Conservation (phyloP, 1,140 invertebrate genomes). For the Linepithema humile region DNA sequence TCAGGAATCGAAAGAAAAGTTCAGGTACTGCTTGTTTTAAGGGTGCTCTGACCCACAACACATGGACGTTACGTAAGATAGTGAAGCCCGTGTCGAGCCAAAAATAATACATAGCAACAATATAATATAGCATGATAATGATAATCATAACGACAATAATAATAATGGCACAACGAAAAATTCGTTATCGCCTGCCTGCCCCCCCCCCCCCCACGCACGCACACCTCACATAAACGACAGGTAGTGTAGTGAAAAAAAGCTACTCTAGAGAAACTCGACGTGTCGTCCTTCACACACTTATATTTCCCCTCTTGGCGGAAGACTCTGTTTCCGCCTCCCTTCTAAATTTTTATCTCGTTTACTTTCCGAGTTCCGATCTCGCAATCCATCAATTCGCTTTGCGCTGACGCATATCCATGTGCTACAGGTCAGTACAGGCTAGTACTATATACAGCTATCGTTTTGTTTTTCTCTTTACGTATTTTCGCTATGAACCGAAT, state of each 20-base stretch:
- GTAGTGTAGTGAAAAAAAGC: slow-evolving; percentile 62
- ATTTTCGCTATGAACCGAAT: background rate
- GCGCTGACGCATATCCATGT: slow-evolving; percentile 82
- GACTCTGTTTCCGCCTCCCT: slow-evolving; percentile 55
- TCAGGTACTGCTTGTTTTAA: slow-evolving; percentile 60
- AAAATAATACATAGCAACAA: slow-evolving; percentile 61
- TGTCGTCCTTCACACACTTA: slow-evolving; percentile 62
- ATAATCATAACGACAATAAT: slow-evolving; percentile 49
- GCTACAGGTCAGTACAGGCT: slow-evolving; percentile 85
- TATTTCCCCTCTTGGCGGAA: slow-evolving; percentile 35
- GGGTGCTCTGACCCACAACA: slow-evolving; percentile 85
- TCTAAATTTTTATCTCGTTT: slow-evolving; percentile 56
- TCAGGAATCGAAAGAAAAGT: slow-evolving; percentile 58
- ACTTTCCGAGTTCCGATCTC: slow-evolving; percentile 63
- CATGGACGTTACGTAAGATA: slow-evolving; percentile 82
- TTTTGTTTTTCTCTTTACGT: slow-evolving; percentile 38
- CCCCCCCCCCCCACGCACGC: slow-evolving; percentile 79
- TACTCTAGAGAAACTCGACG: slow-evolving; percentile 71
- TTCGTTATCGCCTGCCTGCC: slow-evolving; percentile 70
- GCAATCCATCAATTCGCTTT: slow-evolving; percentile 74
- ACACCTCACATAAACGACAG: slow-evolving; percentile 75
- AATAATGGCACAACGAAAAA: slow-evolving; percentile 66
- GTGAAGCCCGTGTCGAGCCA: slow-evolving; percentile 70
- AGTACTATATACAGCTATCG: slow-evolving; percentile 83
- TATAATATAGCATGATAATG: no score